Base-by-base conservation (phyloP, 2,113 vertebrate genomes). In the Reinhardtius hippoglossoides region DNA sequence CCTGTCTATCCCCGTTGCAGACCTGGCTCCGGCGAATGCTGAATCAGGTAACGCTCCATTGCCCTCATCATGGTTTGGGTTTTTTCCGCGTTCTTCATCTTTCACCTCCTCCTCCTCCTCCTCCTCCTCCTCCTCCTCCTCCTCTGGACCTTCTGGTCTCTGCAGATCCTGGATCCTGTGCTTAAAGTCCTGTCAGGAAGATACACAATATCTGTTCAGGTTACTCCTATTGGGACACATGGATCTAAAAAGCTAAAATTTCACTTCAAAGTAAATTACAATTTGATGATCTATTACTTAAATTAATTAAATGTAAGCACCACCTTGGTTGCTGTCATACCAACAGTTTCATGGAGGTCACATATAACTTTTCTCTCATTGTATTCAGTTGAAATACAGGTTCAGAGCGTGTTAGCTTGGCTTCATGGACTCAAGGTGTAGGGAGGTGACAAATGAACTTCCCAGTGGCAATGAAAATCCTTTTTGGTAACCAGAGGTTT, bases 11-110 rank as follows among this genome's bases (percentile, higher is more conserved):
- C 67, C 78, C 26, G 72, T 66, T 71, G 82, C 81, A 74, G 86
- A 87, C 69, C 80, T 77, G 70, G 71, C 74, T 55, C 58, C 56
- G 80, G 76, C 75, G 68, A 77, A 84, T 46, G 81, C 78, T 83
- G 89, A 80, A 71, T 76, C 67, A 58, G 86, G 78, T 66, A 88
- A 91, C 31, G 64, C 77, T 84, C 67, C 70, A 74, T 89, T 75
- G 89, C 79, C 62, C 24, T 68, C 72, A 61, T 68, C 66, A 73
- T 78, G 65, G 40, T 69, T 76, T 82, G 55, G 59, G 66, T 21
- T 76, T 75, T 71, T 68, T 64, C 70, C 71, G 40, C 58, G 59
- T 52, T 76, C 63, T 46, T 80, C 64, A n/a, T 68, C 46, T 35
- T 40, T 66, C 31, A 74, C 20, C 23, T 64, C 35, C 27, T 31